Evolutionary conservation across 2,888 invertebrate species (phyloP), one percentile per base, ranked within the genome.

Genomic region (Lottia scabra): DNA sequence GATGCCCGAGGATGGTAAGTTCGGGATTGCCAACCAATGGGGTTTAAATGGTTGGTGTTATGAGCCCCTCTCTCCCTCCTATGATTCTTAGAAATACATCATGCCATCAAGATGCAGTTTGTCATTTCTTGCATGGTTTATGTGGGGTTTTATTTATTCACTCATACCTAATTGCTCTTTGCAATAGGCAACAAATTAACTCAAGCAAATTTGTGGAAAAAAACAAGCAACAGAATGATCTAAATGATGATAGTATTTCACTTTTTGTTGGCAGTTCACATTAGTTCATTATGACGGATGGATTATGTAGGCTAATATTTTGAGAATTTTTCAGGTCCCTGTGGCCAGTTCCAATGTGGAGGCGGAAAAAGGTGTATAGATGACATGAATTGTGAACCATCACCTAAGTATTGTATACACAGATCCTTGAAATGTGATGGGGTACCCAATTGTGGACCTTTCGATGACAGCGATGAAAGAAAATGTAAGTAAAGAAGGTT

Each of bases 361-460:
- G 84, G 83, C 3, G 81, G 82, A 12, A 72, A 78, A 30, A 76
- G 77, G 72, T 84, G 84, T 63, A 77, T 75, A 12, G 79, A 80
- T 69, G 75, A 73, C 23, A 72, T 73, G 4, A 45, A 66, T 19
- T 85, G 84, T 71, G 76, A 79, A 65, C 74, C 78, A 10, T 72
- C 80, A 30, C 80, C 78, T 6, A 72, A 83, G 38, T 87, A 84
- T 77, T 98, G 98, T 90, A 97, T 98, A 77, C 92, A 93, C 45
- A 80, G 79, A 0, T 84, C 88, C 0, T 91, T 97, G 46, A 90
- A 89, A 72, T 98, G 98, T 88, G 95, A 97, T 87, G 87, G 90
- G 0, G 91, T 92, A 56, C 92, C 92, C 69, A 95, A 97, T 90
- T 98, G 97, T 90, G 88, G 88, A 13, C 81, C 84, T n/a, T 79